Evolutionary conservation across 2,888 invertebrate genomes (phyloP), one percentile per base, ranked within the genome.

Genomic region (Phragmatobia fuliginosa): DNA sequence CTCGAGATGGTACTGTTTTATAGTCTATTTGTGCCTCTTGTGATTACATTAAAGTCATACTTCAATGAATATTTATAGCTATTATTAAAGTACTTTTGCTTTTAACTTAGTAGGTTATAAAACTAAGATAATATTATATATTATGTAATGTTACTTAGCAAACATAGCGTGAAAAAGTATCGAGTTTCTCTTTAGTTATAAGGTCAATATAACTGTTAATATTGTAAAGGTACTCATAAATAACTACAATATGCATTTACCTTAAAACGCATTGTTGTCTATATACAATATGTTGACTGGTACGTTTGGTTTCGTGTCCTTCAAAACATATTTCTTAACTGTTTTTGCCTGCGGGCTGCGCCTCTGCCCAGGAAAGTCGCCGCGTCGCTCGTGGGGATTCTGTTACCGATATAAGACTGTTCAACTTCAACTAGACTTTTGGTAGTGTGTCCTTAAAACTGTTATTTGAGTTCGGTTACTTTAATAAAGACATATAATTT

Each of bases 31-130:
- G 21, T 14, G 65, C 38, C 52, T 65, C 58, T 66, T 45, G 62
- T 41, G 66, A 58, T 56, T 60, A 56, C 61, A 56, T 61, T 65
- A 69, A 65, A 62, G 62, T 70, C 58, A 45, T 32, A 32, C 62
- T 66, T 64, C 60, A 77, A 72, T 77, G 74, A 75, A 77, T 78
- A 73, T 73, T 73, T 72, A 73, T 71, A 70, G 62, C 70, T 68
- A 18, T 38, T 28, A 36, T 21, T 41, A n/a, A 38, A 36, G n/a
- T 52, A 25, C 31, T 61, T 60, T 60, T 28, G 21, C 36, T 61
- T 49, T 16, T 36, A 61, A 36, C 45, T 52, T 52, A 62, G 28
- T 49, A 28, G 45, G 14, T 28, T 28, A 33, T 67, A 52, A 52
- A 33, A 61, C 31, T 7, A 25, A 36, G n/a, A 49, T 49, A 25